Base-by-base conservation (phyloP, 2,797 vertebrate genomes). In the Pogonophryne albipinna region DNA sequence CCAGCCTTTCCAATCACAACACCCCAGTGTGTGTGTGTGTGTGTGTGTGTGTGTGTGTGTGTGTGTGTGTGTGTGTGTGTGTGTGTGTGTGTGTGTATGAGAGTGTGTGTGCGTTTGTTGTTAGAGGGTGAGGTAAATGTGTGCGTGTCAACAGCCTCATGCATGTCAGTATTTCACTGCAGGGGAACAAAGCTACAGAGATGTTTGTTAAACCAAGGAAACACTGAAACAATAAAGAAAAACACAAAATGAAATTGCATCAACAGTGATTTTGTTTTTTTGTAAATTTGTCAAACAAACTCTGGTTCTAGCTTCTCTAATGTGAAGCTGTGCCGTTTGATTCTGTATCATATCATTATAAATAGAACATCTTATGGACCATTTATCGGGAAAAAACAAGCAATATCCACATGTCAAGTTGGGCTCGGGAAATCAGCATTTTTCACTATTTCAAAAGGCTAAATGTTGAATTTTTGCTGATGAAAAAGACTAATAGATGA, bases 1-100 rank as follows among this genome's bases (percentile, higher is more conserved):
- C 57, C 78, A 89, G 83, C 90, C 85, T 89, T 92, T 90, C 89
- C 85, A 84, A 91, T 93, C 86, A 85, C 80, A 74, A 79, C 80
- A 85, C 82, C 76, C 62, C 66, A 74, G 46, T 68, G 60, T 52
- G 23, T 27, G 3, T 27, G 34, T 83, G 78, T 59, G 10, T 27
- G 41, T 46, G 58, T 23, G 56, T 46, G 13, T 19, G 34, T 38
- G 34, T 38, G 34, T 38, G n/a, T 27, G 34, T 83, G 78, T 59
- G 10, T 27, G 41, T 46, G 58, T 23, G 56, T 46, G 13, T 19
- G 34, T 38, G 34, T 38, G 34, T 38, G n/a, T 27, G 34, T 83
- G 78, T 59, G n/a, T n/a, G n/a, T 27, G 23, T 27, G 13, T 27
- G 34, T 83, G 78, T 59, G 10, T 27, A 50, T 46, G 58, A 38